Conservation (phyloP, 2,113 vertebrate genomes). For the Neomonachus schauinslandi region DNA sequence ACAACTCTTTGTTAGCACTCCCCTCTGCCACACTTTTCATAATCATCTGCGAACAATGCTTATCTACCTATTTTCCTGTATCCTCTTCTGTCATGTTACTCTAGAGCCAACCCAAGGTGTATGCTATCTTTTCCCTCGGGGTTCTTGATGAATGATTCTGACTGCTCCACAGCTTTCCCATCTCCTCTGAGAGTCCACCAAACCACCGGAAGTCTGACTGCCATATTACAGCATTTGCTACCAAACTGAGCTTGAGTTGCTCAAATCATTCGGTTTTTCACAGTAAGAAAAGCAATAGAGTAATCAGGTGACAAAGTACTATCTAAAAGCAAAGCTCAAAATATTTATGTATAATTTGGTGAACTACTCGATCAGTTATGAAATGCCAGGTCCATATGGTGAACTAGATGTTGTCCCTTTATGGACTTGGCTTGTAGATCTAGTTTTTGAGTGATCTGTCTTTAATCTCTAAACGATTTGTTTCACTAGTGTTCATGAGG, state of each 20-base stretch:
- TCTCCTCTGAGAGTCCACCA: not conserved
- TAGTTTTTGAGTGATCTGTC: not conserved
- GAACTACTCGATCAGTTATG: not conserved
- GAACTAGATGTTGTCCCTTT: not conserved
- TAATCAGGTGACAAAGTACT: not conserved
- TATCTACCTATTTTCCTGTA: not conserved
- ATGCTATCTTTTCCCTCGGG: not conserved
- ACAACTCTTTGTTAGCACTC: not conserved
- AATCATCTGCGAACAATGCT: not conserved
- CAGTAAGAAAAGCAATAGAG: not conserved
- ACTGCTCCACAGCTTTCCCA: not conserved
- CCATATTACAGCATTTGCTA: not conserved
- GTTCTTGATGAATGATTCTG: not conserved
- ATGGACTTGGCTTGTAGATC: not conserved
- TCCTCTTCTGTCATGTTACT: not conserved
- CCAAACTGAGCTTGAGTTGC: not conserved
- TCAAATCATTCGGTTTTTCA: slow-evolving; percentile 3
- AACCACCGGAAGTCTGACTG: not conserved
- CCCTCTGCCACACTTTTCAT: not conserved
- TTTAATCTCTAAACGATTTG: slow-evolving; percentile 53
- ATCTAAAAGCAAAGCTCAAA: slow-evolving; percentile 39
- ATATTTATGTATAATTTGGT: slow-evolving; percentile 12
- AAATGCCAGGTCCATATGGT: not conserved
- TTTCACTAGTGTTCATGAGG: slow-evolving; percentile 41
- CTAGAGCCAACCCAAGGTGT: not conserved